These are phyloP conservation scores for Ephialtes manifestator DNA, from an alignment of 2,888 invertebrate genomes.

Conservation along the genomic window DNA sequence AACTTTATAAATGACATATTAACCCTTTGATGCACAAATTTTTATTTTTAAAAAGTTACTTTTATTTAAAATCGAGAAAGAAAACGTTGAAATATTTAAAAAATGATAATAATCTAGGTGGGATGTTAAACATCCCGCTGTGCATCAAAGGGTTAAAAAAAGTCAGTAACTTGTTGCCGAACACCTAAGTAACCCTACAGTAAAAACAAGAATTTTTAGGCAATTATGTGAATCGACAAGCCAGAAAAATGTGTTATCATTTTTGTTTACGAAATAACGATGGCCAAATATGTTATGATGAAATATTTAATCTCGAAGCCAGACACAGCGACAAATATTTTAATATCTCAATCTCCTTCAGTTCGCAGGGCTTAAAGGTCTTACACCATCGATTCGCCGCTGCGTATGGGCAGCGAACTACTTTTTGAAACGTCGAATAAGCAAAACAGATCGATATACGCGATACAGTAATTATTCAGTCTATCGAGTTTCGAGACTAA, in stretches of 20 bases:
- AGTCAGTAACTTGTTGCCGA: no score
- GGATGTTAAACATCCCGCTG: no score
- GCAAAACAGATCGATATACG: background rate
- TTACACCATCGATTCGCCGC: background rate
- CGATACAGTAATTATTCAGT: background rate
- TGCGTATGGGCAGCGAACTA: no score
- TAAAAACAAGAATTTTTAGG: background rate
- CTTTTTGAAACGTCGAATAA: constrained; percentile 4
- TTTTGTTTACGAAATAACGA: background rate
- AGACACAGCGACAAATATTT: background rate
- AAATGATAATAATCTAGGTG: no score
- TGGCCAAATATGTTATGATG: background rate
- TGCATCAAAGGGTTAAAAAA: no score
- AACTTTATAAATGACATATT: no score
- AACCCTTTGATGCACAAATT: no score
- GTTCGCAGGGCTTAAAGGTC: background rate
- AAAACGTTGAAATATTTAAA: no score
- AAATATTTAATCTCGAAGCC: no score
- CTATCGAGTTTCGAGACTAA: constrained; percentile 32
- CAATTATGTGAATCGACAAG: background rate
- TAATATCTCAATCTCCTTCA: background rate
- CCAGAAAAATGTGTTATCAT: background rate
- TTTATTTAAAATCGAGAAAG: no score
- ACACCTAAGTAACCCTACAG: background rate
- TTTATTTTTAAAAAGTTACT: no score